Percentiles rank a stretch among this genome's conserved stretches.
Evolutionary conservation across 2,113 vertebrate genomes (phyloP).

Genomic region (Colossoma macropomum): DNA sequence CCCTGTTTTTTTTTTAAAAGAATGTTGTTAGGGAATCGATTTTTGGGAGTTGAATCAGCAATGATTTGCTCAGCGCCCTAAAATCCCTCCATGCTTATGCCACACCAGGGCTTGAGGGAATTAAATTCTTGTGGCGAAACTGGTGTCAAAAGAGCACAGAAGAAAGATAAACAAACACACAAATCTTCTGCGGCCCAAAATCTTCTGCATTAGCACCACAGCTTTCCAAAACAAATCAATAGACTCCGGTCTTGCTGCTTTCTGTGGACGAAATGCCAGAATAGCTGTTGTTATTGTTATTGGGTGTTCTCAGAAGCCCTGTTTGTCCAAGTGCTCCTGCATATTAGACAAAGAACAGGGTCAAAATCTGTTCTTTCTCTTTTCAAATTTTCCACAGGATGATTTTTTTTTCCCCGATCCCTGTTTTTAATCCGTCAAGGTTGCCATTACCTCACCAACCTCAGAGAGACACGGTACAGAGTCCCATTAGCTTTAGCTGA

Average conservation of each 20-base stretch:
- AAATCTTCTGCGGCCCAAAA: slow-evolving; percentile 37
- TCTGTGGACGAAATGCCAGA: slow-evolving; percentile 11
- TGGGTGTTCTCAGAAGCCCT: not conserved
- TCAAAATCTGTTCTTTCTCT: not conserved
- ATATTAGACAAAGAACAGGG: slow-evolving; percentile 31
- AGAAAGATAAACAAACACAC: slow-evolving; percentile 17
- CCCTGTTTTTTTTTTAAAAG: not conserved
- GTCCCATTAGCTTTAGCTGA: slow-evolving; percentile 69
- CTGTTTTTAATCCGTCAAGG: slow-evolving; percentile 36
- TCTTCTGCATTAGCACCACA: slow-evolving; percentile 51
- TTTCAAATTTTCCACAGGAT: not conserved
- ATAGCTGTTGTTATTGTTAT: not conserved
- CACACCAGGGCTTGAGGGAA: not conserved
- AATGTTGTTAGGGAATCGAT: not conserved
- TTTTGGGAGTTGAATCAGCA: not conserved
- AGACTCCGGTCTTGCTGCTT: not conserved
- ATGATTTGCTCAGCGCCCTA: not conserved
- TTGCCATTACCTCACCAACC: slow-evolving; percentile 45
- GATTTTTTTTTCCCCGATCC: slow-evolving; percentile 34
- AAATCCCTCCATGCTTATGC: slow-evolving; percentile 4
- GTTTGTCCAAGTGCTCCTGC: not conserved
- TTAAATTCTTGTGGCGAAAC: not conserved
- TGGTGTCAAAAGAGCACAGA: slow-evolving; percentile 9
- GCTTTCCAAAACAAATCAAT: slow-evolving; percentile 65
- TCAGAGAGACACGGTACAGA: slow-evolving; percentile 57